A percentile compares a stretch with the other conserved stretches of the same genome.
These are phyloP conservation scores for Oceanodroma leucorhoa DNA, from an alignment of 2,797 vertebrate species.

Conservation along the genomic window DNA sequence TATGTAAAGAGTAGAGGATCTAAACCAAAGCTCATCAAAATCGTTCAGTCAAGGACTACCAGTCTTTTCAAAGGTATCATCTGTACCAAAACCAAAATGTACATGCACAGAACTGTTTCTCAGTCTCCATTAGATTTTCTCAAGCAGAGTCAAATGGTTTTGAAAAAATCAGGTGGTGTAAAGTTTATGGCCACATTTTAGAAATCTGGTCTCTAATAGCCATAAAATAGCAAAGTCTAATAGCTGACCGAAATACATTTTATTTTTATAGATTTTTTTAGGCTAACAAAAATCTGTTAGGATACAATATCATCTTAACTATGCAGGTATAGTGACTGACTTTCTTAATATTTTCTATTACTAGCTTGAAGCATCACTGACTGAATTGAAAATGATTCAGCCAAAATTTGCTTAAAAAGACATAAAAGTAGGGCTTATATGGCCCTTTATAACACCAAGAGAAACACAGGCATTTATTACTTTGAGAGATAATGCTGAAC, in stretches of 20 bases:
- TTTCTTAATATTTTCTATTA: not conserved
- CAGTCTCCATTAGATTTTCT: not conserved
- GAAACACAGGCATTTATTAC: not conserved
- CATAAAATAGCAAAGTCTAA: not conserved
- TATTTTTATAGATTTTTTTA: not conserved
- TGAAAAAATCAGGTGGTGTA: not conserved
- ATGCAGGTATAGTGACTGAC: not conserved
- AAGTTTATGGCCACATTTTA: not conserved
- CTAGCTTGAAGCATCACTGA: not conserved
- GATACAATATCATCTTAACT: not conserved
- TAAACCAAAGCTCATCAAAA: not conserved
- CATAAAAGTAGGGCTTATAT: not conserved
- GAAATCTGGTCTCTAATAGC: not conserved
- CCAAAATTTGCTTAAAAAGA: not conserved
- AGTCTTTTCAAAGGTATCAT: not conserved
- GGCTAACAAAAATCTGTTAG: not conserved
- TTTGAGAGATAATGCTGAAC: not conserved
- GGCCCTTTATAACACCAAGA: not conserved
- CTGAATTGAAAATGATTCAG: not conserved
- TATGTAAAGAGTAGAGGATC: not conserved
- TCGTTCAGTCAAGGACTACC: not conserved
- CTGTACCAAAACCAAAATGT: not conserved
- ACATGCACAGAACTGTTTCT: not conserved
- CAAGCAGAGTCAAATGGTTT: not conserved
- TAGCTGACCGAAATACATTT: not conserved